Evolutionary conservation across 1,140 invertebrate species (phyloP), one percentile per base, ranked within the genome.

Genomic region (Heliconius melpomene): DNA sequence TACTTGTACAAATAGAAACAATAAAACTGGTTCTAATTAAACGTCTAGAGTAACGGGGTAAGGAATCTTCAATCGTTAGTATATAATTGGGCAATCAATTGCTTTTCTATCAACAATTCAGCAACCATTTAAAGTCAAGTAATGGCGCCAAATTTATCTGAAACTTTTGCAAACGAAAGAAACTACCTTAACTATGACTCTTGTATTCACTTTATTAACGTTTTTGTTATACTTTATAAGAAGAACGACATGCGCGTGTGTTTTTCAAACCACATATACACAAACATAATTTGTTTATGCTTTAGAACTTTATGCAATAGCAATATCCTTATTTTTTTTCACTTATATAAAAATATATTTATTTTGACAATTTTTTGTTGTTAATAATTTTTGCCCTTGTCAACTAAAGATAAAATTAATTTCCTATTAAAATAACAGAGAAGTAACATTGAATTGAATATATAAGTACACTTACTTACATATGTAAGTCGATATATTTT

Each of bases 11-110:
- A 66, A 16, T n/a, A 66, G 60, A 29, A 66, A 16, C 60, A 66
- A 66, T 66, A 66, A 60, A 66, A 66, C 60, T 66, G 26, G 60
- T 66, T 66, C 60, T 66, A 66, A 66, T 66, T 66, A 66, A 66
- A 66, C 60, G 60, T 23, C 23, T 66, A 66, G 60, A 66, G 60
- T 66, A 66, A 66, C 60, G 60, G 60, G 23, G 23, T 26, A 66
- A 66, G 60, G 60, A 66, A 66, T 66, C 60, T 66, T 66, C 23
- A 66, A 26, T 26, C 60, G 60, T 66, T 66, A 66, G 60, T 66
- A 26, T 26, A 66, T 66, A 66, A 66, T 66, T 66, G 60, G 60
- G 60, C 60, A 29, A 66, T 66, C 60, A 66, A 66, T 66, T 66
- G 60, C 26, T 66, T 66, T 66, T 66, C 60, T 66, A 66, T 66